Percentiles rank a stretch among this genome's conserved stretches.
These are phyloP conservation scores for Heliconius melpomene DNA, from an alignment of 1,140 invertebrate genomes.

Conservation along the genomic window DNA sequence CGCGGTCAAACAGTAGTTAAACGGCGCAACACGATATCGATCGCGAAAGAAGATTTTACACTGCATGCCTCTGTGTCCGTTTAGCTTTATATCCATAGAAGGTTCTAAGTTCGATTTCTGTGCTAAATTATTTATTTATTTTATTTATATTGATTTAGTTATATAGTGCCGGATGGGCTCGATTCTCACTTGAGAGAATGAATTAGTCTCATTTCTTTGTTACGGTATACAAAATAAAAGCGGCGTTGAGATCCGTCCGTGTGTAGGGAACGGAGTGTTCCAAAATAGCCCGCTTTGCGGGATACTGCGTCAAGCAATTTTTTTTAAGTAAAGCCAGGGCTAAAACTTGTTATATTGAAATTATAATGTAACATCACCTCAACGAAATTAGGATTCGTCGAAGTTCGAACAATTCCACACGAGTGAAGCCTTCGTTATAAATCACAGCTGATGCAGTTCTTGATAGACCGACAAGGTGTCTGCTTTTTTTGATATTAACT, in stretches of 20 bases:
- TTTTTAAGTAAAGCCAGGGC: not conserved
- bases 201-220: not conserved
- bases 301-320: not conserved
- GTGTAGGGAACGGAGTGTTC: too few species aligned
- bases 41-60: conserved; percentile 53
- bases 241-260: too few species aligned
- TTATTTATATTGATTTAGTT: not conserved
- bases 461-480: conserved; percentile 37
- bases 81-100: not conserved
- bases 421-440: conserved; percentile 50
- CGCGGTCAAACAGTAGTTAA: conserved; percentile 65
- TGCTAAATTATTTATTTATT: not conserved
- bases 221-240: too few species aligned
- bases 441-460: conserved; percentile 48
- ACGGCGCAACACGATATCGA: conserved; percentile 63
- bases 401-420: conserved; percentile 47
- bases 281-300: not conserved
- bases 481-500: not conserved
- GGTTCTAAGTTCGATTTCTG: not conserved
- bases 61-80: conserved; percentile 20
- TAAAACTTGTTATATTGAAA: not conserved
- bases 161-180: not conserved
- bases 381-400: conserved; percentile 2
- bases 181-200: not conserved
- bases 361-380: not conserved